Percentiles rank a stretch among this genome's conserved stretches.
phyloP scores from a whole-genome alignment of 2,113 vertebrate genomes.

The Erinaceus europaeus region DNA sequence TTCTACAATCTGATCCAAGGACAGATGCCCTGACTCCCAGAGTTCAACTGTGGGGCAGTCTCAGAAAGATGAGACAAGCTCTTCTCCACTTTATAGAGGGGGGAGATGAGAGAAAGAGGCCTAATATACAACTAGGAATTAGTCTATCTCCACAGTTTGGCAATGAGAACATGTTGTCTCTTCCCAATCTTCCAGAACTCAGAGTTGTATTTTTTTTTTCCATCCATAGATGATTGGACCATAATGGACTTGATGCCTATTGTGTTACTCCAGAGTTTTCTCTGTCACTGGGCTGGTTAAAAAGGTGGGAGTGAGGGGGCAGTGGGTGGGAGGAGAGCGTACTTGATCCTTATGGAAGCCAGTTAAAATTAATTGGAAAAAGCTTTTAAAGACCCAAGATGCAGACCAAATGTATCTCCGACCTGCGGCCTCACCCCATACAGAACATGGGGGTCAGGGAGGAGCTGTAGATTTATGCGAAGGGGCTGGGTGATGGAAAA shows the following conservation, averaged over 20 bases:
- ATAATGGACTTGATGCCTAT: constrained; percentile 71
- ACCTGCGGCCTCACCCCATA: constrained; percentile 82
- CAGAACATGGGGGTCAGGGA: constrained; percentile 90
- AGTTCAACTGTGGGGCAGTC: too few species aligned
- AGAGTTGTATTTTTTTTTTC: constrained; percentile 39
- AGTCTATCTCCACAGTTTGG: background rate
- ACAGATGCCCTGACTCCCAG: too few species aligned
- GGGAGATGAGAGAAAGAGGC: background rate
- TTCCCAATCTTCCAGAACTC: background rate
- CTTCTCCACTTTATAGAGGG: too few species aligned
- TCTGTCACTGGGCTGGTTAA: constrained; percentile 75
- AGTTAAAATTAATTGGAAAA: constrained; percentile 91
- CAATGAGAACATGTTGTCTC: background rate
- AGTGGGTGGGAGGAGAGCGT: constrained; percentile 78
- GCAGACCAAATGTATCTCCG: constrained; percentile 86
- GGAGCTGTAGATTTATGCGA: constrained; percentile 95
- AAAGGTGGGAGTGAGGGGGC: constrained; percentile 67
- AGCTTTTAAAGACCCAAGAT: constrained; percentile 88
- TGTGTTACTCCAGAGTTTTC: constrained; percentile 66
- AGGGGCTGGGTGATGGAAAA: constrained; percentile 90
- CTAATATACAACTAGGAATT: background rate
- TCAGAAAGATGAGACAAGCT: too few species aligned
- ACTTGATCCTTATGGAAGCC: constrained; percentile 87
- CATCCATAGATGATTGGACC: constrained; percentile 21
- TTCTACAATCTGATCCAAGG: too few species aligned